phyloP scores from a whole-genome alignment of 2,888 invertebrate genomes.

The Melipona beecheii region DNA sequence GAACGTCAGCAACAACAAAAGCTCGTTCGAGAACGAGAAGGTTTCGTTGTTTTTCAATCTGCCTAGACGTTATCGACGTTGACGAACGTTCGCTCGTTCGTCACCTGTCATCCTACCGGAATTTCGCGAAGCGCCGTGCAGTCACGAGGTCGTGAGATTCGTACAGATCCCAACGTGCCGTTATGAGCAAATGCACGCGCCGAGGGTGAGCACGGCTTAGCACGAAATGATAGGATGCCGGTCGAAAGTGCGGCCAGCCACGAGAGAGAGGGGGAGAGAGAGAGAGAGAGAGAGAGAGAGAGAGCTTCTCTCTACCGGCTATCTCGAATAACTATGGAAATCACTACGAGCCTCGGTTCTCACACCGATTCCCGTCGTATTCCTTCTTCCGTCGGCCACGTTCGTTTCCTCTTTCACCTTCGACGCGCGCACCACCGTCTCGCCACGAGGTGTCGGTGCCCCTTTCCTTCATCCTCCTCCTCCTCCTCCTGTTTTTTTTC shows the following conservation, averaged over 20 bases:
- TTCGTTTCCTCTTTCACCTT: slow-evolving; percentile 63
- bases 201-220: slow-evolving; percentile 56
- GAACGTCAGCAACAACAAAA: neutral
- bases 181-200: slow-evolving; percentile 51
- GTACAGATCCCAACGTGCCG: slow-evolving; percentile 54
- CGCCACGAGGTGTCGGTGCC: slow-evolving; percentile 11
- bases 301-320: slow-evolving; percentile 70
- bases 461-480: slow-evolving; percentile 30
- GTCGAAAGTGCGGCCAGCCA: slow-evolving; percentile 64
- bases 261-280: slow-evolving; percentile 29
- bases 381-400: slow-evolving; percentile 65
- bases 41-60: slow-evolving; percentile 1
- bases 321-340: slow-evolving; percentile 81
- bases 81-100: neutral
- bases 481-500: too few relatives aligned
- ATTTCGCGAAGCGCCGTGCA: slow-evolving; percentile 2
- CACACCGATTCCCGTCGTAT: slow-evolving; percentile 74
- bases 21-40: slow-evolving; percentile 15
- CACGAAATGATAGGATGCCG: slow-evolving; percentile 75
- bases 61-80: too few relatives aligned
- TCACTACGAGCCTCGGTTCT: slow-evolving; percentile 78
- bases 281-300: too few relatives aligned
- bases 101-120: neutral
- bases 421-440: slow-evolving; percentile 41
- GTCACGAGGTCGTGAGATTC: slow-evolving; percentile 51